A percentile compares a stretch with the other conserved stretches of the same genome.
Conservation (phyloP, 2,797 vertebrate species). For the Pristis pectinata region DNA sequence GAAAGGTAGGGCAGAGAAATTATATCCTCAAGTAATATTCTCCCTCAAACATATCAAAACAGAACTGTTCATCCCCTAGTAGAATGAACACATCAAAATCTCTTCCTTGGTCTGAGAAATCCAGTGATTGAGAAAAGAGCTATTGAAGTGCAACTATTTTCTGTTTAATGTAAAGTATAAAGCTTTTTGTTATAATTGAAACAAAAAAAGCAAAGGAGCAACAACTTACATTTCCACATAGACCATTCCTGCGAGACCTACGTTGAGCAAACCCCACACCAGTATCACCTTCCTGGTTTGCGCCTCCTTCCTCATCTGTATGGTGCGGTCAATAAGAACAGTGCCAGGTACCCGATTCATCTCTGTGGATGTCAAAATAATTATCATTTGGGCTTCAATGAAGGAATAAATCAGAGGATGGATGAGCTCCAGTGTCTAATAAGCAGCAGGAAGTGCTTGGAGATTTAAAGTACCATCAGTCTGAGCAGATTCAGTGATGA, state of each 20-base stretch:
- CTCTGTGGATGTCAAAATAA: constrained; percentile 37
- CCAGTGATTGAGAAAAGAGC: neutral
- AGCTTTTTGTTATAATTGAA: neutral
- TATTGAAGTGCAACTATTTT: neutral
- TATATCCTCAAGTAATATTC: no score
- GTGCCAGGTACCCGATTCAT: constrained; percentile 56
- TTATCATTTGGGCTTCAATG: no score
- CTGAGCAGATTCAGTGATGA: neutral
- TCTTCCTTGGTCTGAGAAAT: neutral
- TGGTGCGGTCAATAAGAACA: constrained; percentile 76
- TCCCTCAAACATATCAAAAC: no score
- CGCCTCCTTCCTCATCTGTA: constrained; percentile 81
- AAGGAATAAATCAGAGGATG: neutral
- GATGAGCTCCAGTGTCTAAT: neutral
- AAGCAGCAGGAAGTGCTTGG: neutral
- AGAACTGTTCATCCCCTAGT: no score
- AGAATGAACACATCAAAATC: no score
- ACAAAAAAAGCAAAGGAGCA: neutral
- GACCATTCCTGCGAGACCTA: constrained; percentile 87
- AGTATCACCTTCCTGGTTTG: constrained; percentile 79
- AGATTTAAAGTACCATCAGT: neutral
- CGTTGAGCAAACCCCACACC: constrained; percentile 85
- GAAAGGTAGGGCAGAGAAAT: no score
- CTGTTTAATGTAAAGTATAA: neutral
- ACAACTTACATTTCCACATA: constrained; percentile 83